Conservation (phyloP, 2,888 invertebrate species). For the Drosophila mimetica region DNA sequence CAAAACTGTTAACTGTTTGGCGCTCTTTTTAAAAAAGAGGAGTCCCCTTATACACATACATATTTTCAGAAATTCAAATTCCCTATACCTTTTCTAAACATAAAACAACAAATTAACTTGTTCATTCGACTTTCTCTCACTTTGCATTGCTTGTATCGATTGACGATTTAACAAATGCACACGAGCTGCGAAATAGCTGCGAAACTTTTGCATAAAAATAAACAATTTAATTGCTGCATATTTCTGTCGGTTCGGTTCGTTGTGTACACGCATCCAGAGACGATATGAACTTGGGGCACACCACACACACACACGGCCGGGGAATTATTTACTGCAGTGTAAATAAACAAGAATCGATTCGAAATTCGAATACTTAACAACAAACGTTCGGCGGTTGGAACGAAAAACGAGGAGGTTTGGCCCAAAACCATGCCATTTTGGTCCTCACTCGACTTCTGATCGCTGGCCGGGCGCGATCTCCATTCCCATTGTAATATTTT, state of each 20-base stretch:
- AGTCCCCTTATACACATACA: no score
- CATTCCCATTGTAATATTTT: conserved; percentile 21
- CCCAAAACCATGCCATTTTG: conserved; percentile 30
- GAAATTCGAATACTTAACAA: conserved; percentile 54
- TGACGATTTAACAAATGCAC: conserved; percentile 1
- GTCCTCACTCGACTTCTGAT: conserved; percentile 48
- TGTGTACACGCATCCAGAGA: conserved; percentile 1
- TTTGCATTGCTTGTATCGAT: background rate
- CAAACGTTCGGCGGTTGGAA: conserved; percentile 39
- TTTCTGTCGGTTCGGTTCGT: conserved; percentile 4
- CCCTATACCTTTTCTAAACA: no score
- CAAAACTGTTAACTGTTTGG: no score
- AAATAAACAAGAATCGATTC: conserved; percentile 58
- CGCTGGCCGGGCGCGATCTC: conserved; percentile 47
- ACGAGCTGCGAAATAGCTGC: background rate
- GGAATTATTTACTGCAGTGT: conserved; percentile 64
- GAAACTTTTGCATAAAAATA: conserved; percentile 24
- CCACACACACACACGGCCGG: conserved; percentile 8
- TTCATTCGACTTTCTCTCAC: no score
- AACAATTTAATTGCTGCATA: conserved; percentile 26
- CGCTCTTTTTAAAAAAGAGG: no score
- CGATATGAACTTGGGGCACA: conserved; percentile 23
- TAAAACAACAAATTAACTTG: no score
- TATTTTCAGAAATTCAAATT: no score
- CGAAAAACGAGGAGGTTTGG: conserved; percentile 13